Evolutionary conservation across 2,888 invertebrate species (phyloP).

Genomic region (Platypus cylindrus): DNA sequence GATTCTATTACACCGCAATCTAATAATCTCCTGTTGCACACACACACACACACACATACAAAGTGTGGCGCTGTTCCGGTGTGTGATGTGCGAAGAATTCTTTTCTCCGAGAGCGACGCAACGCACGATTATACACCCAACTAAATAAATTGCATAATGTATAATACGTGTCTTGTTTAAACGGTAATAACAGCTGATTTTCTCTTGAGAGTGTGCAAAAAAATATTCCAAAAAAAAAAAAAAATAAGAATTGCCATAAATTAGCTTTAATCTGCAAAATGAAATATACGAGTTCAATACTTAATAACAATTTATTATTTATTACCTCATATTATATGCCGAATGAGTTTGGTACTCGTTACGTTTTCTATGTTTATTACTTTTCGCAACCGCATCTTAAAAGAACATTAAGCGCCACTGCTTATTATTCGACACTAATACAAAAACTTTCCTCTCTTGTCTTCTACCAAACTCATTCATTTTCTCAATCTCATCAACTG

Average conservation of each 20-base stretch:
- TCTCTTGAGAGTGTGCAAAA: conserved; percentile 30
- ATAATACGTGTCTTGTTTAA: conserved; percentile 18
- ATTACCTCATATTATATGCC: not conserved
- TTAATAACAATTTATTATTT: too few relatives aligned
- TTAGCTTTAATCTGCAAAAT: too few relatives aligned
- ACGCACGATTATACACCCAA: too few relatives aligned
- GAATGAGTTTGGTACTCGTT: not conserved
- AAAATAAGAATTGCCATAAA: too few relatives aligned
- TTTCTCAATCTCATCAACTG: too few relatives aligned
- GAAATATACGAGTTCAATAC: too few relatives aligned
- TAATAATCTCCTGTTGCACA: too few relatives aligned
- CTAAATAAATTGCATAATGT: conserved; percentile 26
- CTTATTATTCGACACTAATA: too few relatives aligned
- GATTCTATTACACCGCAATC: conserved; percentile 34
- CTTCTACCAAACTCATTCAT: too few relatives aligned
- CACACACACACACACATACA: too few relatives aligned
- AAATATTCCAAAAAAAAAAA: too few relatives aligned
- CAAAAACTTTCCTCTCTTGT: conserved; percentile 8
- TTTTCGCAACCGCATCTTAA: conserved; percentile 10
- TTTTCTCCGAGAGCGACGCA: conserved; percentile 29
- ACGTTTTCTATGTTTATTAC: conserved; percentile 4
- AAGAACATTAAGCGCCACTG: conserved; percentile 13
- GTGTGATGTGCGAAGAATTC: conserved; percentile 30
- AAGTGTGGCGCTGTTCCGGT: conserved; percentile 38
- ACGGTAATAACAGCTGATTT: conserved; percentile 27